Evolutionary conservation across 1,140 invertebrate species (phyloP).

Genomic region (Platyscapa corneri): DNA sequence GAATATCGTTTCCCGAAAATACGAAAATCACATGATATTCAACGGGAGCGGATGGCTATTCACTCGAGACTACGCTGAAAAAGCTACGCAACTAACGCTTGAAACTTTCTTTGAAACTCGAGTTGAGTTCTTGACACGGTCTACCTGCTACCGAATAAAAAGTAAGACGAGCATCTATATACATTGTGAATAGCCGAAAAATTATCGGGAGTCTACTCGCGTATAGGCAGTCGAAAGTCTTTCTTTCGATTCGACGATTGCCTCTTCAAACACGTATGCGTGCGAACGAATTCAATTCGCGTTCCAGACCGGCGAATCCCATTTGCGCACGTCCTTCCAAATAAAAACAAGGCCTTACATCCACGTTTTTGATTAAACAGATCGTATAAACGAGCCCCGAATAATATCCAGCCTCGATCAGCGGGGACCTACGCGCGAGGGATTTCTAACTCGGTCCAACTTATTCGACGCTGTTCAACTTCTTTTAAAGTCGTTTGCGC

Average conservation of each 20-base stretch:
- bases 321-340: background rate
- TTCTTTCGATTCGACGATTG: background rate
- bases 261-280: background rate
- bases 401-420: background rate
- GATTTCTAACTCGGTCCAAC: background rate
- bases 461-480: background rate
- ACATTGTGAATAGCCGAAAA: background rate
- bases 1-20: constrained; percentile 9
- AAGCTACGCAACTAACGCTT: background rate
- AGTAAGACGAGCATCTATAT: background rate
- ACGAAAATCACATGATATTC: background rate
- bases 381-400: background rate
- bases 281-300: background rate
- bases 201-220: background rate
- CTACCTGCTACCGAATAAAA: background rate
- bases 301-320: background rate
- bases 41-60: too few species aligned
- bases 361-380: background rate
- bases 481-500: background rate
- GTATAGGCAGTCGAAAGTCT: background rate
- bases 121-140: background rate
- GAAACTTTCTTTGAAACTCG: background rate
- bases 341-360: background rate
- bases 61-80: background rate
- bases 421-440: background rate